Evolutionary conservation across 2,113 vertebrate species (phyloP), one percentile per base, ranked within the genome.

Genomic region (Terrapene triunguis): DNA sequence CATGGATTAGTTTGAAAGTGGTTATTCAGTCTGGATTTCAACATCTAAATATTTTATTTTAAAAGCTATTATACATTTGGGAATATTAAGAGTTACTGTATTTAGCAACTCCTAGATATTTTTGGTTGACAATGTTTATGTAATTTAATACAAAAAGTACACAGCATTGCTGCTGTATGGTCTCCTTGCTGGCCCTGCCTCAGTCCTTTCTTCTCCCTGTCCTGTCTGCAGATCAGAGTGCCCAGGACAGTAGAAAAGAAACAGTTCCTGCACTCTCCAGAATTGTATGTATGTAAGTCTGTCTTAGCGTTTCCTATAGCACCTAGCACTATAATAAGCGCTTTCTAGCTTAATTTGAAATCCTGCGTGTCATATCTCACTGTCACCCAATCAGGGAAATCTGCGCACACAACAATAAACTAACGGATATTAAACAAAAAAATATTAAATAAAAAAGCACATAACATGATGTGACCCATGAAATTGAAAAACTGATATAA

Each of bases 341-440:
- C 35, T 97, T 94, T 91, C 50, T 82, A 47, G 9, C 55, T 19
- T 44, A 27, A 84, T 88, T 57, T 59, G 1, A 6, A 72, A 72
- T 35, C n/a, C 17, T 38, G 3, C 38, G 8, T 38, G 62, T 14
- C 13, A 7, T 1, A 1, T 76, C 1, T 32, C 1, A 92, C 19
- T 87, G 38, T 51, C 83, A 72, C 72, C 1, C 2, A 6, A 81
- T 91, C 5, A 50, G 65, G 92, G 65, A 72, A 0, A 82, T 4
- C 25, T 84, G 6, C 2, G 21, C 35, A 19, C 19, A 72, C n/a
- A 35, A 21, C n/a, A 72, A n/a, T 54, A 57, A 82, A 50, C 3
- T 29, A 59, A 14, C 76, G 6, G 55, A 65, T 24, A 82, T 65
- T 51, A 65, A 84, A 84, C 32, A 42, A 51, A 69, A 69, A 4